These are phyloP conservation scores for Aeoliscus strigatus DNA, from an alignment of 2,797 vertebrate genomes.

Conservation along the genomic window DNA sequence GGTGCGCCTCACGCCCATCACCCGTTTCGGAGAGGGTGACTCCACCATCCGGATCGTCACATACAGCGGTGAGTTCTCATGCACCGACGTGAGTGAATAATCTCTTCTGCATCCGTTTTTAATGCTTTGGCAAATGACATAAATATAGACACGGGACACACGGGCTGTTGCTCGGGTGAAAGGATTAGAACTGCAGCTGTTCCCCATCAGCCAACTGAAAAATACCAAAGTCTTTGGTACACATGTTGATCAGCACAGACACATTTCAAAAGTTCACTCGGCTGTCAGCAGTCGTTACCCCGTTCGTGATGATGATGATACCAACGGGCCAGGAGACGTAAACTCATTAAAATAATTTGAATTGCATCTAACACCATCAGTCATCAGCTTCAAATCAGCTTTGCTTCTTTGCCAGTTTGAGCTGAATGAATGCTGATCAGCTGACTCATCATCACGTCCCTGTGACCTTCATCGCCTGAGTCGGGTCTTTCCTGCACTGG, in stretches of 20 bases:
- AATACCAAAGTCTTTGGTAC: slow-evolving; percentile 6
- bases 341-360: slow-evolving; percentile 41
- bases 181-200: slow-evolving; percentile 22
- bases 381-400: slow-evolving; percentile 33
- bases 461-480: slow-evolving; percentile 39
- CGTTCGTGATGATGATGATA: slow-evolving; percentile 13
- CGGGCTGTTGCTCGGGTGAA: slow-evolving; percentile 36
- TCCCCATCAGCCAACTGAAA: slow-evolving; percentile 18
- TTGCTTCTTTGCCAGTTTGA: slow-evolving; percentile 32
- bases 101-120: no score
- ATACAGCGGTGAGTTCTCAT: slow-evolving; percentile 84
- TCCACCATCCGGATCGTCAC: slow-evolving; percentile 91
- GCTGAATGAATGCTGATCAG: slow-evolving; percentile 36
- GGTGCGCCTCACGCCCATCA: slow-evolving; percentile 94
- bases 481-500: slow-evolving; percentile 30
- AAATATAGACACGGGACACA: no score
- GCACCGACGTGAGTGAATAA: no score
- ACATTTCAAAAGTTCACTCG: slow-evolving; percentile 26
- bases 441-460: slow-evolving; percentile 36
- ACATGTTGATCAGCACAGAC: slow-evolving; percentile 14
- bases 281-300: slow-evolving; percentile 16
- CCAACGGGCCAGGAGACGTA: slow-evolving; percentile 17
- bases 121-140: no score
- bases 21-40: slow-evolving; percentile 93
- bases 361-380: slow-evolving; percentile 28